phyloP scores from a whole-genome alignment of 2,888 invertebrate species.

The Amaurobius ferox region DNA sequence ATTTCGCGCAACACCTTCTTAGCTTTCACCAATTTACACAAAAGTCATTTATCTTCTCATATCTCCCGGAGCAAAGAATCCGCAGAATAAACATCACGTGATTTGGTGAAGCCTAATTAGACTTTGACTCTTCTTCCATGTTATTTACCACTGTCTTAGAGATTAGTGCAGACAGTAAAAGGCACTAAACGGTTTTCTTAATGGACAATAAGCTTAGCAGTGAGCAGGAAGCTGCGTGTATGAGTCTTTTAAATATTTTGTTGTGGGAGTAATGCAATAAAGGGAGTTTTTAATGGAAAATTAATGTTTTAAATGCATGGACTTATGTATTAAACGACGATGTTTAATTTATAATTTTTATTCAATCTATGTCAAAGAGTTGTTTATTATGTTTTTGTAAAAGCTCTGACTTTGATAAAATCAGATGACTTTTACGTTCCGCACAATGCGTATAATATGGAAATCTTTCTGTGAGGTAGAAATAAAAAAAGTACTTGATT shows the following conservation, averaged over 20 bases:
- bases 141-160: slow-evolving; percentile 32
- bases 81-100: slow-evolving; percentile 56
- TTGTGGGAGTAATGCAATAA: slow-evolving; percentile 43
- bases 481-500: no score
- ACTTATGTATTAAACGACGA: no score
- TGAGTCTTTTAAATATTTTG: slow-evolving; percentile 25
- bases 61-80: slow-evolving; percentile 42
- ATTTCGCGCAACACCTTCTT: slow-evolving; percentile 16
- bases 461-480: no score
- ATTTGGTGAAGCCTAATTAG: slow-evolving; percentile 54
- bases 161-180: slow-evolving; percentile 56
- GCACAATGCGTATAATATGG: no score
- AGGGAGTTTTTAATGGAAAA: background rate
- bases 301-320: no score
- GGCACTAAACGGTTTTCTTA: slow-evolving; percentile 44
- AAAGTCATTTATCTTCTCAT: slow-evolving; percentile 39
- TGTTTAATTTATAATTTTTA: no score
- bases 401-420: no score
- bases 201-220: slow-evolving; percentile 39
- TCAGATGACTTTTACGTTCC: no score
- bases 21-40: slow-evolving; percentile 35
- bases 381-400: no score
- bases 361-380: no score
- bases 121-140: slow-evolving; percentile 28
- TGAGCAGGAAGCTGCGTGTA: background rate